Evolutionary conservation across 2,113 vertebrate species (phyloP).

Genomic region (Cinclus cinclus): DNA sequence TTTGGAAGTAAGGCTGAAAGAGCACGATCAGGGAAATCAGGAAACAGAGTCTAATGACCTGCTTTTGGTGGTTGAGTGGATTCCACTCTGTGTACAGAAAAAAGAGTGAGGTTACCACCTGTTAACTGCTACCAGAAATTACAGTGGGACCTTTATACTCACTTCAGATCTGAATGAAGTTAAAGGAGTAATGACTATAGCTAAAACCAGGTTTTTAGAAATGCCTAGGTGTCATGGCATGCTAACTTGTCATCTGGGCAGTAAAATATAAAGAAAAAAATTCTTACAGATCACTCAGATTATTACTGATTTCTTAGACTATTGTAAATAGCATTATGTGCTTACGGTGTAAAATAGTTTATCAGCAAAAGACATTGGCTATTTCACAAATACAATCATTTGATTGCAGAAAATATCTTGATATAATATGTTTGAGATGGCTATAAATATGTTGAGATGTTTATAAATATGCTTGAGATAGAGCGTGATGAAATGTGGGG

Average conservation of each 20-base stretch:
- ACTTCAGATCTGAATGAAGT: neutral
- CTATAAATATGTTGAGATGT: neutral
- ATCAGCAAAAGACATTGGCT: neutral
- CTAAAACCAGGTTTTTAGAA: neutral
- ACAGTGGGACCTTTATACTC: neutral
- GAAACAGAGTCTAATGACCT: neutral
- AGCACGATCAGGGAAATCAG: neutral
- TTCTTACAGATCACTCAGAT: neutral
- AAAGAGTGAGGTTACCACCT: neutral
- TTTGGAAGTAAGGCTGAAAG: neutral
- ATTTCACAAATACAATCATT: neutral
- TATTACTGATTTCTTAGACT: neutral
- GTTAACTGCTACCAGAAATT: neutral
- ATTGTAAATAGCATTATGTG: neutral
- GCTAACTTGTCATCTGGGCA: neutral
- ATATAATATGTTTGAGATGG: neutral
- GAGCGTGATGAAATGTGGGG: neutral
- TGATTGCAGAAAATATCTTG: neutral
- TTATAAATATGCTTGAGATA: neutral
- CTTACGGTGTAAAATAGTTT: neutral
- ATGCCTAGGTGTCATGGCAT: neutral
- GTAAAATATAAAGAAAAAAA: neutral
- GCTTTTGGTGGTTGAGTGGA: neutral
- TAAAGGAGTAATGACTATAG: neutral
- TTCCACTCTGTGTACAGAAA: neutral